phyloP scores from a whole-genome alignment of 1,140 invertebrate genomes.

The Drosophila murphyi region DNA sequence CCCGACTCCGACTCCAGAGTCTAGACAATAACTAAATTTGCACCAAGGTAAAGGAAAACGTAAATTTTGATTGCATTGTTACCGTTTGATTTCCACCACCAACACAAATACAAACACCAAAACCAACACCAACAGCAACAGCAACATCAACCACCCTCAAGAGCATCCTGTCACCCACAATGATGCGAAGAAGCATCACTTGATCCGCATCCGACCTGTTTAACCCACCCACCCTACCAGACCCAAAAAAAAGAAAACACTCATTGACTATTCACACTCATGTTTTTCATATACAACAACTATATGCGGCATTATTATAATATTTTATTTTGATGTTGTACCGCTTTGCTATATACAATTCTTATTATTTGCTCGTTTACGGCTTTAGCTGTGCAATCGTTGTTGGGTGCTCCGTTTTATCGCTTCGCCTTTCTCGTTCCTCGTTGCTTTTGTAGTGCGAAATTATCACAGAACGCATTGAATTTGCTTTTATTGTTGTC shows the following conservation, averaged over 20 bases:
- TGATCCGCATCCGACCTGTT: constrained; percentile 31
- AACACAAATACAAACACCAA: constrained; percentile 39
- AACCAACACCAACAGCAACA: constrained; percentile 34
- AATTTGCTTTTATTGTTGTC: constrained; percentile 81
- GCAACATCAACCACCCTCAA: constrained; percentile 20
- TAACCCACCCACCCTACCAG: constrained; percentile 4
- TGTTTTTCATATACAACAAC: constrained; percentile 58
- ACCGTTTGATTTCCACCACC: constrained; percentile 68
- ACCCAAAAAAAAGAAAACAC: constrained; percentile 25
- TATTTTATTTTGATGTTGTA: constrained; percentile 54
- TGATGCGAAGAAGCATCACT: constrained; percentile 10
- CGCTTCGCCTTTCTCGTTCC: constrained; percentile 57
- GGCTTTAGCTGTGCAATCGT: constrained; percentile 40
- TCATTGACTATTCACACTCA: constrained; percentile 82
- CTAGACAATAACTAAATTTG: constrained; percentile 81
- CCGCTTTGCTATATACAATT: constrained; percentile 55
- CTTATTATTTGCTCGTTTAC: constrained; percentile 80
- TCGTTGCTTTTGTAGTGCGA: constrained; percentile 68
- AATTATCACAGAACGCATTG: constrained; percentile 81
- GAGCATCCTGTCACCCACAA: constrained; percentile 46
- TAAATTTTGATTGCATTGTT: constrained; percentile 81
- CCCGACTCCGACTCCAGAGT: constrained; percentile 32
- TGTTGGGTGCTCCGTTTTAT: constrained; percentile 46
- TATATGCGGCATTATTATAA: constrained; percentile 44
- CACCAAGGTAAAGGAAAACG: constrained; percentile 60